Evolutionary conservation across 2,797 vertebrate genomes (phyloP).

Genomic region (Galago senegalensis): DNA sequence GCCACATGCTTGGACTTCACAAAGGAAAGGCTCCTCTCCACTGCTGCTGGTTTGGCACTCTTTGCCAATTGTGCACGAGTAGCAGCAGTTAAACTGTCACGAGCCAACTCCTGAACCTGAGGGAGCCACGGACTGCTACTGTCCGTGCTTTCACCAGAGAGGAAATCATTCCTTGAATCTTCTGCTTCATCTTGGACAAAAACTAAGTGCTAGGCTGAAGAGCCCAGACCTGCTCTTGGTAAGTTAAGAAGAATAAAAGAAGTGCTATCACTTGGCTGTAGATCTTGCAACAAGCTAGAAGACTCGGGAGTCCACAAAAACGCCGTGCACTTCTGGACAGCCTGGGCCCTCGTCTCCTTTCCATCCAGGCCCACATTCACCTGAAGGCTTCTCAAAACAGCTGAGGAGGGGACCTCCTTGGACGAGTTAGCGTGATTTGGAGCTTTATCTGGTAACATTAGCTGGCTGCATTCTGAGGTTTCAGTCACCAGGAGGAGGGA

Average conservation of each 20-base stretch:
- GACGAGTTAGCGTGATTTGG: slow-evolving; percentile 93
- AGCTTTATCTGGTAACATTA: slow-evolving; percentile 96
- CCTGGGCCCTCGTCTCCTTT: slow-evolving; percentile 92
- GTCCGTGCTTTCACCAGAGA: slow-evolving; percentile 94
- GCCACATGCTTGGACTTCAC: no score
- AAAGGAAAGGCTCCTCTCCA: slow-evolving; percentile 88
- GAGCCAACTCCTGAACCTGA: slow-evolving; percentile 97
- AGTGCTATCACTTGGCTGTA: slow-evolving; percentile 96
- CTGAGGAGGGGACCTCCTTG: slow-evolving; percentile 90
- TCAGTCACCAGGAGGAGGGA: slow-evolving; percentile 95
- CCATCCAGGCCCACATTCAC: slow-evolving; percentile 92
- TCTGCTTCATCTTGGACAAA: slow-evolving; percentile 96
- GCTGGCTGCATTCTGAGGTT: slow-evolving; percentile 94
- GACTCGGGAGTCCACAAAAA: slow-evolving; percentile 90
- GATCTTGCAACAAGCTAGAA: slow-evolving; percentile 95
- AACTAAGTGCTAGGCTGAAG: slow-evolving; percentile 96
- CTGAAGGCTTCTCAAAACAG: slow-evolving; percentile 91
- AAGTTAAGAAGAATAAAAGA: slow-evolving; percentile 98
- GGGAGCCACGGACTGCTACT: slow-evolving; percentile 98
- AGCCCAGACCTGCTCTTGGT: slow-evolving; percentile 96
- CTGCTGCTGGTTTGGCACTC: slow-evolving; percentile 94
- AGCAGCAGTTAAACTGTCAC: slow-evolving; percentile 98
- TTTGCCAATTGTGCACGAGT: slow-evolving; percentile 97
- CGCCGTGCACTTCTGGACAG: slow-evolving; percentile 92
- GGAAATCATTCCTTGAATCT: slow-evolving; percentile 93